Conservation (phyloP, 2,113 vertebrate species). For the Tragelaphus buxtoni region DNA sequence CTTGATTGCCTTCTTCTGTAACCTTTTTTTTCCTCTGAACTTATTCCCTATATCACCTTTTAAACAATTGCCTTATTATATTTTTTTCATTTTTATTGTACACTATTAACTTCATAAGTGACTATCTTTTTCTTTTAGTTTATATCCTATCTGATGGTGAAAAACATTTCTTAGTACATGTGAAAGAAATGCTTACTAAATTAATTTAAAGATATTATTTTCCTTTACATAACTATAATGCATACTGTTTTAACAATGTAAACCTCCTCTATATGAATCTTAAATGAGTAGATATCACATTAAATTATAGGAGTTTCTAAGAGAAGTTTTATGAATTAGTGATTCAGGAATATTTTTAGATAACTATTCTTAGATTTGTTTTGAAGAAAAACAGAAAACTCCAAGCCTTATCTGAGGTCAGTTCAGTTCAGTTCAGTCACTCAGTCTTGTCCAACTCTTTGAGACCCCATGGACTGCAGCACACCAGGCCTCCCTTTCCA, state of each 20-base stretch:
- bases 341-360: background rate
- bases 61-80: background rate
- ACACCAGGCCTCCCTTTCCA: background rate
- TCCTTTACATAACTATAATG: background rate
- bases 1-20: background rate
- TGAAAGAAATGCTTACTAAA: background rate
- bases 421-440: background rate
- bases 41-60: background rate
- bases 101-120: background rate
- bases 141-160: background rate
- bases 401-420: background rate
- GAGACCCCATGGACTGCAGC: background rate
- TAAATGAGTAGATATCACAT: background rate
- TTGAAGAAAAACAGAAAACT: background rate
- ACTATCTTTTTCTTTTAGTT: background rate
- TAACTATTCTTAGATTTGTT: background rate
- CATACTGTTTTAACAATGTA: background rate
- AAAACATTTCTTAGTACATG: background rate
- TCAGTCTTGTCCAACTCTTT: background rate
- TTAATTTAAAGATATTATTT: background rate
- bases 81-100: background rate
- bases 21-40: background rate
- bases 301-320: background rate
- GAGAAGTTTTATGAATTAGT: background rate
- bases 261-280: background rate